Base-by-base conservation (phyloP, 2,888 invertebrate species). In the Patella caerulea region DNA sequence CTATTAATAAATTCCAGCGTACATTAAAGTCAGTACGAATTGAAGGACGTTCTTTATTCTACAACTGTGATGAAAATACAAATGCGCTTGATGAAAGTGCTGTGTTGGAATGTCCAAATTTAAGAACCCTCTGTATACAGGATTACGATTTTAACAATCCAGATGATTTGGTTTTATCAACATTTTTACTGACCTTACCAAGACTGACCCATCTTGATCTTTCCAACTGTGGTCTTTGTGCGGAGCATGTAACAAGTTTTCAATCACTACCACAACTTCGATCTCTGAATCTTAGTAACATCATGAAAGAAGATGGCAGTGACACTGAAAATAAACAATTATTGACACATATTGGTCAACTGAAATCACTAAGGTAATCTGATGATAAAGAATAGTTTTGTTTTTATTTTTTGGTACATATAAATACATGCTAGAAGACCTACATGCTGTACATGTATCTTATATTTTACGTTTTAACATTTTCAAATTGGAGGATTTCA, bases 231-330 rank as follows among this genome's bases (percentile, higher is more conserved):
- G 74, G 80, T n/a, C 74, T 87, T 19, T 82, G 82, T 14, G 56
- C 81, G 45, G 82, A 81, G 34, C 92, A 92, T 79, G 94, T 96
- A 79, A 93, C 94, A 87, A 95, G 95, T 89, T 92, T 96, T 53
- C 93, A 93, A 75, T 93, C 94, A 83, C 92, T 96, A 84, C 93
- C 93, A 54, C 94, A 95, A 87, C 93, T 98, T 83, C 93, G 93
- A 34, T 95, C 95, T 2, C 93, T 98, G 19, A 94, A 96, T 83
- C 93, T 98, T 72, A 96, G 96, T 90, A 96, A 96, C 92, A 96
- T 97, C 5, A 94, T 94, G 74, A 81, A 85, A 73, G 80, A 80
- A 19, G 93, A 94, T 91, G 92, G 95, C 34, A 94, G 94, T 85
- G 92, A 90, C 72, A 91, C 91, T 45, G 45, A 45, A 9, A 45